Evolutionary conservation across 2,888 invertebrate genomes (phyloP), one percentile per base, ranked within the genome.

Genomic region (Sinohyriopsis cumingii): DNA sequence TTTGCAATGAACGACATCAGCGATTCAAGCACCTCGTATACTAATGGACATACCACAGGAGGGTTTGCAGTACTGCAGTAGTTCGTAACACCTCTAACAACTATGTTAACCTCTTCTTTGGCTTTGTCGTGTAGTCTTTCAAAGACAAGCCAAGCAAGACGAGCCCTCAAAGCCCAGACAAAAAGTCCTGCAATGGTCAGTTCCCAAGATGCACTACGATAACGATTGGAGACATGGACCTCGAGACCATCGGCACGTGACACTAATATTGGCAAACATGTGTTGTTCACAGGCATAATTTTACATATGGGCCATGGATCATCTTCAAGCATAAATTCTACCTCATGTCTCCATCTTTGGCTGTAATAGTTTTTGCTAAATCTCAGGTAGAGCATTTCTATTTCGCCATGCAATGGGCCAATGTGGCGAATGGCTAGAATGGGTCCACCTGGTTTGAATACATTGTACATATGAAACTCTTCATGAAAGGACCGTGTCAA

Each of bases 271-370:
- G 67, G 56, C 20, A 75, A 59, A 15, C 76, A 76, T 19, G 61
- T 25, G 68, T 77, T 80, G 59, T 78, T 75, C 22, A 80, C 72
- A 0, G 82, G 75, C 15, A 80, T 74, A 20, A 82, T 76, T 63
- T 77, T 75, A 64, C 80, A 80, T 65, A 80, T 64, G 0, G 82
- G 82, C 82, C 82, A 82, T 12, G 82, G 82, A 54, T 82, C 82
- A 53, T 82, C 82, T 60, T 82, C 82, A 20, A 82, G 59, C 79
- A 82, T 82, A 53, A 82, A 80, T 65, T 82, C 82, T 6, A 80
- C 82, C 59, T 79, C 79, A 53, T 82, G 82, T 53, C 80, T 73
- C 78, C 79, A 78, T 60, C 71, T 71, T 59, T 74, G 70, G 18
- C 82, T 80, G 19, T 71, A 65, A 59, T 66, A 79, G 68, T 77